Conservation (phyloP, 2,113 vertebrate species). For the Dipodomys stephensi region DNA sequence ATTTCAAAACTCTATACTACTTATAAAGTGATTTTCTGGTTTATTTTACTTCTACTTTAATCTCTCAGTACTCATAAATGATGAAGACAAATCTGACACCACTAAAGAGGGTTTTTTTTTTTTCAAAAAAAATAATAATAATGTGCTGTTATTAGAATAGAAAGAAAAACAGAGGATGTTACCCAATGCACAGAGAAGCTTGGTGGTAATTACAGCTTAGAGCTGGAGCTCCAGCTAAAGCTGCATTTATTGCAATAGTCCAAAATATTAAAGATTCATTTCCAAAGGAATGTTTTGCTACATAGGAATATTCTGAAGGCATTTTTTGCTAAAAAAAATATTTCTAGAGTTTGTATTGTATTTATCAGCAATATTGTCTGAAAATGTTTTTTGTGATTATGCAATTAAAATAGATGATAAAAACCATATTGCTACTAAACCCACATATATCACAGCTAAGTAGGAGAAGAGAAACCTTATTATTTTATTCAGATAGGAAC, state of each 20-base stretch:
- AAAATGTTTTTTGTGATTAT: constrained; percentile 79
- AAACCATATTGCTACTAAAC: constrained; percentile 71
- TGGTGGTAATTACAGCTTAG: constrained; percentile 70
- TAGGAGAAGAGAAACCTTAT: constrained; percentile 66
- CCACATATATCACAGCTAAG: constrained; percentile 48
- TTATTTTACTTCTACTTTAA: constrained; percentile 75
- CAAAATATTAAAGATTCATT: constrained; percentile 80
- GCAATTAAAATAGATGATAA: constrained; percentile 78
- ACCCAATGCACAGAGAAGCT: constrained; percentile 72
- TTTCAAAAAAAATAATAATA: constrained; percentile 66
- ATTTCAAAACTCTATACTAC: constrained; percentile 65
- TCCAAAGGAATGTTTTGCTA: constrained; percentile 86
- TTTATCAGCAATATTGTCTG: constrained; percentile 77
- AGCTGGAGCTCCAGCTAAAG: constrained; percentile 62
- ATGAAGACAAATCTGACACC: constrained; percentile 85
- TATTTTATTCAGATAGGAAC: constrained; percentile 70
- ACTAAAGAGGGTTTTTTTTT: constrained; percentile 75
- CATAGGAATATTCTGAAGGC: constrained; percentile 85
- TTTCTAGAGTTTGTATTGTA: constrained; percentile 87
- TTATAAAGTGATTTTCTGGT: constrained; percentile 63
- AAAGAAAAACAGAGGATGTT: constrained; percentile 82
- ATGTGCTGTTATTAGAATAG: constrained; percentile 86
- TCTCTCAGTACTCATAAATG: constrained; percentile 74
- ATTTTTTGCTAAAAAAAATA: constrained; percentile 75
- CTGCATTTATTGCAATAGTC: constrained; percentile 70